A percentile compares a stretch with the other conserved stretches of the same genome.
Evolutionary conservation across 2,113 vertebrate species (phyloP).

Genomic region (Muntiacus reevesi): DNA sequence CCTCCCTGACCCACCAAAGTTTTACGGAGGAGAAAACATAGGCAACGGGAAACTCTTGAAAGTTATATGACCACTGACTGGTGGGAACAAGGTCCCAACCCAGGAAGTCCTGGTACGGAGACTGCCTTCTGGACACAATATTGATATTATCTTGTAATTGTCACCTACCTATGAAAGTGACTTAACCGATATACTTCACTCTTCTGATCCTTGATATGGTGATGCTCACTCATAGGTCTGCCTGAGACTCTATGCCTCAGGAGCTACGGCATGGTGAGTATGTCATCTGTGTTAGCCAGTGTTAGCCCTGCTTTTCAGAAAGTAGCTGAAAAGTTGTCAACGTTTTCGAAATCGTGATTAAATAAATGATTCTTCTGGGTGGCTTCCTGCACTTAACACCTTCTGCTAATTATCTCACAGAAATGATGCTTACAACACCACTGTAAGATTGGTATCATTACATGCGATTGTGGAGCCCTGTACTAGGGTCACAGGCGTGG

Average conservation of each 20-base stretch:
- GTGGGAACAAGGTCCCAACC: background rate
- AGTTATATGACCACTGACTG: background rate
- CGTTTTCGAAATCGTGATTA: background rate
- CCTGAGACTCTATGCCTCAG: background rate
- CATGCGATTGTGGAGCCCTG: background rate
- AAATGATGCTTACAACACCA: background rate
- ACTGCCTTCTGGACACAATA: background rate
- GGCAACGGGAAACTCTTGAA: background rate
- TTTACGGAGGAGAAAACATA: background rate
- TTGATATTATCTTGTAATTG: background rate
- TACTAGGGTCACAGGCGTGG: background rate
- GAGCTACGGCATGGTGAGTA: rapidly evolving
- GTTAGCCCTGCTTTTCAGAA: background rate
- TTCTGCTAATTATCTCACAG: background rate
- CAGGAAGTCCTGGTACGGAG: background rate
- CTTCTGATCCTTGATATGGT: background rate
- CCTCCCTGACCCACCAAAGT: background rate
- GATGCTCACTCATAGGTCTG: background rate
- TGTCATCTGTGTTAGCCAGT: background rate
- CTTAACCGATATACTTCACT: rapidly evolving
- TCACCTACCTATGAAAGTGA: background rate
- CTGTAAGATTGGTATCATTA: background rate
- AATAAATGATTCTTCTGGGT: background rate
- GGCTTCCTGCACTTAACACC: background rate
- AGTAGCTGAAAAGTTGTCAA: background rate